Conservation (phyloP, 1,140 invertebrate genomes). For the Brachionus asplanchnoidis region DNA sequence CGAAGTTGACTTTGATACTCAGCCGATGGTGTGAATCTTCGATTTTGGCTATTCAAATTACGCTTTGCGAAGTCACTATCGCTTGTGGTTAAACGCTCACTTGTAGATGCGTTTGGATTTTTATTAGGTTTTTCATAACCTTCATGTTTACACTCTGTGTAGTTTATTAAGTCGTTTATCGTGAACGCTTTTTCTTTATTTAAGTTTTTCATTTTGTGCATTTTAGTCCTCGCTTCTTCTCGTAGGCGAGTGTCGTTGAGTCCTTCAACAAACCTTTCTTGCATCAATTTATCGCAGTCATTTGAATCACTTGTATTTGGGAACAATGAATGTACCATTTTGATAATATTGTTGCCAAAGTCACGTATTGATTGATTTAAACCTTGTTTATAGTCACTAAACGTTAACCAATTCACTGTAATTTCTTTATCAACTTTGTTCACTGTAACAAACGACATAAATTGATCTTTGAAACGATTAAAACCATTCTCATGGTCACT, state of each 20-base stretch:
- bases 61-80: neutral
- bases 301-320: neutral
- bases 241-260: neutral
- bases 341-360: neutral
- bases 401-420: neutral
- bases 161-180: no score
- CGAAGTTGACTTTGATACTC: neutral
- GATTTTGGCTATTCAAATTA: neutral
- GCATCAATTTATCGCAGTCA: neutral
- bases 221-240: neutral
- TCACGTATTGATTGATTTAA: neutral
- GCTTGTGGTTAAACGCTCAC: neutral
- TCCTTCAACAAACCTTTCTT: neutral
- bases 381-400: neutral
- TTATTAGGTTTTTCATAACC: neutral
- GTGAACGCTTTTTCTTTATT: neutral
- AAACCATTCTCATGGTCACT: neutral
- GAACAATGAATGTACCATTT: neutral
- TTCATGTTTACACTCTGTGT: neutral
- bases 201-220: neutral
- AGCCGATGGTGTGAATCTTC: neutral
- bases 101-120: neutral
- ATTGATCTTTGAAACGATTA: neutral
- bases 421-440: neutral
- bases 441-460: neutral